phyloP scores from a whole-genome alignment of 2,888 invertebrate species.

The Caradrina clavipalpis region DNA sequence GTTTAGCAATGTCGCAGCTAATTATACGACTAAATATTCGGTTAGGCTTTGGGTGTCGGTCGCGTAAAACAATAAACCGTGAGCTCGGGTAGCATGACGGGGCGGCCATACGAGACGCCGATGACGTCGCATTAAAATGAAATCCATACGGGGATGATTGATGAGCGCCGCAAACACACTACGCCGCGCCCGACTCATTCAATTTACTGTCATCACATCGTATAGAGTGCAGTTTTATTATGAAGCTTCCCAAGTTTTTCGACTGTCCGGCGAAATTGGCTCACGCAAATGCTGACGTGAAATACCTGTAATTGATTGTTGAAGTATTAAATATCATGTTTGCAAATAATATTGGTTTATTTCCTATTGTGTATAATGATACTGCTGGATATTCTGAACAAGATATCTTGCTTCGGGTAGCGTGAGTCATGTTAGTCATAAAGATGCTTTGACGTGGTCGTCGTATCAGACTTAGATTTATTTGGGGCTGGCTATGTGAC shows the following conservation, averaged over 20 bases:
- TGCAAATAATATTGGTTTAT: too few species aligned
- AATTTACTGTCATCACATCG: constrained; percentile 82
- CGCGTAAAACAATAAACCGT: constrained; percentile 73
- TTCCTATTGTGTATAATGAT: neutral
- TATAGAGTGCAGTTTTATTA: constrained; percentile 69
- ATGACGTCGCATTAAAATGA: constrained; percentile 90
- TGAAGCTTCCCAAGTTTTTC: constrained; percentile 56
- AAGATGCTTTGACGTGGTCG: constrained; percentile 13
- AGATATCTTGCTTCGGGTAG: neutral
- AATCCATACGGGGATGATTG: constrained; percentile 89
- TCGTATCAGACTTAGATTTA: constrained; percentile 24
- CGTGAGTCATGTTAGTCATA: neutral
- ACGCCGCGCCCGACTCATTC: constrained; percentile 85
- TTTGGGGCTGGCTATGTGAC: constrained; percentile 27
- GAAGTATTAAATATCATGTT: constrained; percentile 1
- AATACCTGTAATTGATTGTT: constrained; percentile 24
- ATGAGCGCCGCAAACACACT: constrained; percentile 86
- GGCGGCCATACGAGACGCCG: constrained; percentile 85
- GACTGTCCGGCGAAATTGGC: constrained; percentile 60
- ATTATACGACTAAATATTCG: constrained; percentile 63
- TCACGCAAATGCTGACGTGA: constrained; percentile 24
- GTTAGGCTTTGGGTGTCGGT: constrained; percentile 62
- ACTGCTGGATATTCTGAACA: constrained; percentile 6
- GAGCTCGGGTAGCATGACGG: constrained; percentile 71
- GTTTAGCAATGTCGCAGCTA: constrained; percentile 47